Conservation (phyloP, 2,113 vertebrate species). For the Oncorhynchus tshawytscha region DNA sequence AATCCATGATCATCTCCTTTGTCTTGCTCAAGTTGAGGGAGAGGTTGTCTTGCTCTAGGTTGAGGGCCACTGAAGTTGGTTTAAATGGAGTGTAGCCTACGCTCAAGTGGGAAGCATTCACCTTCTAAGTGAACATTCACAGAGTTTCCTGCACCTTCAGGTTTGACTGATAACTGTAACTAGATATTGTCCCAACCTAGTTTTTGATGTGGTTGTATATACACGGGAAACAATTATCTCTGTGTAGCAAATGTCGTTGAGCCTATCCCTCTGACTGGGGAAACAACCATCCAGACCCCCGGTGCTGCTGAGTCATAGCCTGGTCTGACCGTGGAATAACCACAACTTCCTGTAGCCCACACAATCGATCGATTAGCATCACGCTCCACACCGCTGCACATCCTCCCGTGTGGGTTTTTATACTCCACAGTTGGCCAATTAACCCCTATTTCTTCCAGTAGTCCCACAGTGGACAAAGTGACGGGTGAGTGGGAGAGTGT, state of each 20-base stretch:
- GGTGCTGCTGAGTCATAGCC: conserved; percentile 21
- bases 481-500: no score
- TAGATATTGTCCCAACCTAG: not conserved
- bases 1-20: no score
- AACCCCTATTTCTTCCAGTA: no score
- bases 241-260: not conserved
- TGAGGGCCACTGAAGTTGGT: not conserved
- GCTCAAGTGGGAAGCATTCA: no score
- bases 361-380: conserved; percentile 61
- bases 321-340: conserved; percentile 32
- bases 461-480: no score
- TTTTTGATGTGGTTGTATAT: not conserved
- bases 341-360: conserved; percentile 60
- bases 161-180: not conserved
- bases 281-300: not conserved
- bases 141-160: no score
- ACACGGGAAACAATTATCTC: not conserved
- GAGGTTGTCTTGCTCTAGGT: no score
- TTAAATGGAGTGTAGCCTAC: not conserved
- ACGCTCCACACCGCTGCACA: conserved; percentile 50
- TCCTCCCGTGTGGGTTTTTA: conserved; percentile 64
- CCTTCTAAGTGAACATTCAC: no score
- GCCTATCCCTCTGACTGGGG: not conserved
- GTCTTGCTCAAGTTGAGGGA: no score
- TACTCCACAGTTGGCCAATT: not conserved